Base-by-base conservation (phyloP, 1,140 invertebrate species). In the Helicoverpa zea region DNA sequence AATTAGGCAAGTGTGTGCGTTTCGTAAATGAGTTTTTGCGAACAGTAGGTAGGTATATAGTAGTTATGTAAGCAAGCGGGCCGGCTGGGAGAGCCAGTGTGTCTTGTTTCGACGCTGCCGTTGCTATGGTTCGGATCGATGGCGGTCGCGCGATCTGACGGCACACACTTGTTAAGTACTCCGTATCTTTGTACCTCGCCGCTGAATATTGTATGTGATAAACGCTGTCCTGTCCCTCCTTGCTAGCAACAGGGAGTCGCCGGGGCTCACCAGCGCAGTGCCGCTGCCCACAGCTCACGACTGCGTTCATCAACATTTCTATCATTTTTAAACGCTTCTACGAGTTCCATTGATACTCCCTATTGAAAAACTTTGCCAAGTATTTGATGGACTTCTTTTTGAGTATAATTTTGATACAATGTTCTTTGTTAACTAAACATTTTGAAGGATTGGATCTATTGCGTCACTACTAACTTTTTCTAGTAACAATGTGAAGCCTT, bases 11-110 rank as follows among this genome's bases (percentile, higher is more conserved):
- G 56, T 61, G 59, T 52, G 35, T 58, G 56, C 43, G 68, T 78
- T 83, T 80, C 63, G 78, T 70, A 80, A 82, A 82, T 80, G 72
- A 76, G 81, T 82, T 82, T 82, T 79, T 76, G 77, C 77, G 63
- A 59, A 30, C 35, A 61, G 58, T 61, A 43, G 61, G 54, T 70
- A 72, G 51, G 63, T 72, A 72, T 54, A 63, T 51, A 52, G 49
- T 30, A 59, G 63, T 23, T 16, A 35, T 14, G 63, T 29, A 72
- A 51, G 49, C 23, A 29, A 7, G 54, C 29, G n/a, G 30, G 56
- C 16, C 18, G 56, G 56, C 43, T 61, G 58, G 30, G 72, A 73
- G 52, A 51, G 29, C 52, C 68, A 30, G 52, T 43, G 70, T 73
- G 70, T 73, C 70, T 73, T 73, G 70, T 58, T 72, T 52, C 47